These are phyloP conservation scores for Rhizoglyphus robini DNA, from an alignment of 1,140 invertebrate genomes.

Conservation along the genomic window DNA sequence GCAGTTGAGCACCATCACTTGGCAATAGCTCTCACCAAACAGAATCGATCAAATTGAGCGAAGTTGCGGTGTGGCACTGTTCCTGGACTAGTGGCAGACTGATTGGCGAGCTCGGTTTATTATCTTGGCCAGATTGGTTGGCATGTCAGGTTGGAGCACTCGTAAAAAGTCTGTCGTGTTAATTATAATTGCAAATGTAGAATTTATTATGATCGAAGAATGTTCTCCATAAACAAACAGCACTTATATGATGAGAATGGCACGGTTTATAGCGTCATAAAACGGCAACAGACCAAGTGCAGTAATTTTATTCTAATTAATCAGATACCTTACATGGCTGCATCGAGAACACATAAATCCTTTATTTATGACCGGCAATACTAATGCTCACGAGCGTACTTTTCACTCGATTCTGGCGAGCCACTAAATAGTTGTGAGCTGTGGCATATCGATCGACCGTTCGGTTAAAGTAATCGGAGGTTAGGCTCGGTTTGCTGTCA, in stretches of 20 bases:
- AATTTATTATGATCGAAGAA: constrained; percentile 6
- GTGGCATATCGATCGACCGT: too few species aligned
- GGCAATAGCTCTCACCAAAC: too few species aligned
- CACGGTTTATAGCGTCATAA: background rate
- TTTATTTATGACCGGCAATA: background rate
- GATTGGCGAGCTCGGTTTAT: too few species aligned
- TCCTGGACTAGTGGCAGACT: background rate
- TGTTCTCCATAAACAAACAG: constrained; percentile 9
- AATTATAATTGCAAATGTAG: constrained; percentile 3
- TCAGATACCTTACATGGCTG: background rate
- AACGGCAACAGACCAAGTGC: background rate
- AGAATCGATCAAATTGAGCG: too few species aligned
- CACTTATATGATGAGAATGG: background rate
- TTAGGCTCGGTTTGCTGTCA: too few species aligned
- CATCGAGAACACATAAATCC: constrained; percentile 1
- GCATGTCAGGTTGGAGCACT: background rate
- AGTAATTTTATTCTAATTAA: constrained; percentile 13
- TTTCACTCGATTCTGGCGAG: background rate
- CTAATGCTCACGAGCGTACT: background rate
- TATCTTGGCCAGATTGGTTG: background rate
- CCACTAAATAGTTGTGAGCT: too few species aligned
- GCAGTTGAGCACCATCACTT: too few species aligned
- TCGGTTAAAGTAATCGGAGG: too few species aligned
- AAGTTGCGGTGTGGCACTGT: too few species aligned
- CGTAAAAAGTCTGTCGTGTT: constrained; percentile 1